Evolutionary conservation across 2,113 vertebrate species (phyloP).

Genomic region (Tichodroma muraria): DNA sequence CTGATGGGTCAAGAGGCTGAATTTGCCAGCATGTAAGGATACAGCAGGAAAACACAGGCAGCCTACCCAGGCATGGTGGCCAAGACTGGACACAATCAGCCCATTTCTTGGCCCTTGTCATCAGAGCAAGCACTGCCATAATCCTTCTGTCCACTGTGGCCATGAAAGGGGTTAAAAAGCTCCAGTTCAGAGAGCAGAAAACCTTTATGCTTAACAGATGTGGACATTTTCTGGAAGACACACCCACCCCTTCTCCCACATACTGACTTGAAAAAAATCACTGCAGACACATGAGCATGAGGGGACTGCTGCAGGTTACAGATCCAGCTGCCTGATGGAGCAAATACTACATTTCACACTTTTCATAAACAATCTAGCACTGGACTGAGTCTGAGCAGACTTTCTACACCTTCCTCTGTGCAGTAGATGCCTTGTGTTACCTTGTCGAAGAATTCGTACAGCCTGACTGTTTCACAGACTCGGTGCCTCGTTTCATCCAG

Average conservation of each 20-base stretch:
- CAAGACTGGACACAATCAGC: not conserved
- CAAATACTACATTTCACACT: not conserved
- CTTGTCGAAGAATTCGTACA: constrained; percentile 79
- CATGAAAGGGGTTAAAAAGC: not conserved
- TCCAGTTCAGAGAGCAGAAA: not conserved
- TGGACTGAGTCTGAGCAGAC: not conserved
- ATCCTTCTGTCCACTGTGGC: not conserved
- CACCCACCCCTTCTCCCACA: not conserved
- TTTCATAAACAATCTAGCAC: not conserved
- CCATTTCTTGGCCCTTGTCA: not conserved
- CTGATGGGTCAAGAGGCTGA: not conserved
- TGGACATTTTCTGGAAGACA: not conserved
- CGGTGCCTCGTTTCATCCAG: constrained; percentile 67
- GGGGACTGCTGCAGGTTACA: not conserved
- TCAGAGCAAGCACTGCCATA: not conserved
- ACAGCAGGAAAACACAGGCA: not conserved
- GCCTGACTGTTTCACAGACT: constrained; percentile 68
- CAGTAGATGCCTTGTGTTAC: constrained; percentile 39
- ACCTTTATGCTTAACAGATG: not conserved
- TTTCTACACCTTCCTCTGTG: not conserved
- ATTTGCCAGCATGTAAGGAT: not conserved
- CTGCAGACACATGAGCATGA: not conserved
- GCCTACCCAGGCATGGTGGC: not conserved
- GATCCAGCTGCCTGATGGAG: not conserved
- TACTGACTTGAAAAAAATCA: not conserved